A percentile compares a stretch with the other conserved stretches of the same genome.
Evolutionary conservation across 2,113 vertebrate genomes (phyloP).

Genomic region (Ictalurus furcatus): DNA sequence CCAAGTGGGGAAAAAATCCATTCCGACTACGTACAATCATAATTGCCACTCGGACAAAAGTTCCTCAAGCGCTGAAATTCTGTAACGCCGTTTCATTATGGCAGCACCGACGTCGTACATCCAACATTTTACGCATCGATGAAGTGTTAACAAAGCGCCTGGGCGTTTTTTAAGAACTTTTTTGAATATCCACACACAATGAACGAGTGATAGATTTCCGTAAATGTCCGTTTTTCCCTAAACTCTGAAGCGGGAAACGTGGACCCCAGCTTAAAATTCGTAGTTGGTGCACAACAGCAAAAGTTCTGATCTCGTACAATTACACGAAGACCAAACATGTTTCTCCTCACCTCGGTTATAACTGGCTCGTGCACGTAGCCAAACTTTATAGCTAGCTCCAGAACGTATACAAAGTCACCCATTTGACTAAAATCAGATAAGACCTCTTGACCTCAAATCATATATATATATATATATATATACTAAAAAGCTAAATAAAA

Average conservation of each 20-base stretch:
- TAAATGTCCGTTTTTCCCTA: not conserved
- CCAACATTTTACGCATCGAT: not conserved
- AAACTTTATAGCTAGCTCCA: no score
- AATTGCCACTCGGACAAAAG: no score
- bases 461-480: not conserved
- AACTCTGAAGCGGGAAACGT: not conserved
- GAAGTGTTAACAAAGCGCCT: not conserved
- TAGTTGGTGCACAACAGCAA: not conserved
- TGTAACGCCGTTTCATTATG: no score
- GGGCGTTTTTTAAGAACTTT: not conserved
- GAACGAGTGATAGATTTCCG: not conserved
- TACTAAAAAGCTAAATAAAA: not conserved
- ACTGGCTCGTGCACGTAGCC: no score
- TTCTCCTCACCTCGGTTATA: no score
- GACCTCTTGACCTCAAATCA: not conserved
- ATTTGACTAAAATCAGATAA: not conserved
- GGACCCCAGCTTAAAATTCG: not conserved
- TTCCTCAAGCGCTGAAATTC: no score
- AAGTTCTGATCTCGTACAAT: not conserved
- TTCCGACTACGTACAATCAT: not conserved
- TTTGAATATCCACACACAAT: not conserved
- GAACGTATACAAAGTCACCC: not conserved
- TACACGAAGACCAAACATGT: not conserved
- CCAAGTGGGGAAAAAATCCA: not conserved
- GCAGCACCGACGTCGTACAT: no score